Base-by-base conservation (phyloP, 2,888 invertebrate species). In the Pyrrhosoma nymphula region DNA sequence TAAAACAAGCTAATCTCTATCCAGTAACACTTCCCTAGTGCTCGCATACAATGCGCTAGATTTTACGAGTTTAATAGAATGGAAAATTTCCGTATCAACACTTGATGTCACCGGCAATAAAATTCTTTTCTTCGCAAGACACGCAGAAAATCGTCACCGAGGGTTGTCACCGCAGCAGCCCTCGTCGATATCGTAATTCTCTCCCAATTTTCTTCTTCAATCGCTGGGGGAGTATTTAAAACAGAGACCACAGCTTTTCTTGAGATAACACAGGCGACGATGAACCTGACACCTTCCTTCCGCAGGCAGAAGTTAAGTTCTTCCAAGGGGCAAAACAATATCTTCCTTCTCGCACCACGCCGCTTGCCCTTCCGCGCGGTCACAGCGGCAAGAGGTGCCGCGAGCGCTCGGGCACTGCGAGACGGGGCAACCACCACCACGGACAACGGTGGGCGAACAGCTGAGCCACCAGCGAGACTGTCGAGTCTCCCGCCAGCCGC, bases 401-500 rank as follows among this genome's bases (percentile, higher is more conserved):
- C 14, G 82, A 60, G 60, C 82, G 30, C 14, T 1, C 30, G 35
- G 12, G n/a, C 4, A n/a, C 69, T 8, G 20, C 18, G 20, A 56
- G 35, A 55, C 18, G 16, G 18, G 20, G 14, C 47, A 35, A 91
- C 93, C 39, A 69, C 93, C 93, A 69, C 69, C 47, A 47, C 47
- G 30, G 47, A 26, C 93, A 63, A 26, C 93, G 93, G 93, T 35
- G 75, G 69, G 16, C 39, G 93, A 93, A 93, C 93, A 93, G 93
- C 93, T 93, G 89, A 56, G 89, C 56, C 23, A 26, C 47, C n/a
- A 55, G 39, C 93, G 39, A 69, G 91, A 39, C 91, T 91, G 63
- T 91, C 91, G 91, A 91, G 91, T 93, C 93, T 93, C 93, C 93
- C 93, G 93, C 93, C 93, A 93, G 93, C 93, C 93, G 56, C 35